These are phyloP conservation scores for Conchocele bisecta DNA, from an alignment of 2,888 invertebrate genomes.

Conservation along the genomic window DNA sequence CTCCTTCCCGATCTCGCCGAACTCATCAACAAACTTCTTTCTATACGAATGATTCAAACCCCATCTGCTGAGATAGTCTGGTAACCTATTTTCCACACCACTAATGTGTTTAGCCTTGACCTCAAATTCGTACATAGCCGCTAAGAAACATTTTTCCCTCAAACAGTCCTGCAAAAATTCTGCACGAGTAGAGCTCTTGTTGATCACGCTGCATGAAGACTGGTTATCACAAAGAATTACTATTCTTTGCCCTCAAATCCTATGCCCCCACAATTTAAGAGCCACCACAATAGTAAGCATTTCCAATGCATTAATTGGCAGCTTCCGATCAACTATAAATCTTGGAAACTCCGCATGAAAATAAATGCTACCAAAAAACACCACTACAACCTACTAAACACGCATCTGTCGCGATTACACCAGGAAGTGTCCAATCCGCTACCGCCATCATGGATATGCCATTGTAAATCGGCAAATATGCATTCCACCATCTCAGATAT, in stretches of 20 bases:
- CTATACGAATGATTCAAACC: background rate
- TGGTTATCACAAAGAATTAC: conserved; percentile 9
- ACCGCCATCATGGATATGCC: conserved; percentile 6
- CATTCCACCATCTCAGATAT: conserved; percentile 16
- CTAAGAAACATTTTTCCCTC: conserved; percentile 15
- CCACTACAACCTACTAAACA: conserved; percentile 22
- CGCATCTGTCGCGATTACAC: conserved; percentile 2
- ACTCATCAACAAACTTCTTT: background rate
- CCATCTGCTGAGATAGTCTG: conserved; percentile 1
- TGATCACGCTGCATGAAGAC: background rate
- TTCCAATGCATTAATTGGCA: conserved; percentile 18
- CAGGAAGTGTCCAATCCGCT: conserved; percentile 8
- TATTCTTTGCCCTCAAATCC: background rate
- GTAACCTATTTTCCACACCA: background rate
- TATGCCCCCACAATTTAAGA: conserved; percentile 11
- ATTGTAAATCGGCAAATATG: conserved; percentile 11
- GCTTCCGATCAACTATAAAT: background rate
- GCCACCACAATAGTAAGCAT: conserved; percentile 16
- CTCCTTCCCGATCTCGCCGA: too few species aligned
- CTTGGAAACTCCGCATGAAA: conserved; percentile 19
- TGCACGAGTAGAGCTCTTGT: conserved; percentile 3
- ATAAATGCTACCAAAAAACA: background rate
- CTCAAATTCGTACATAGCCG: conserved; percentile 15
- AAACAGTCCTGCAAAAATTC: conserved; percentile 16
- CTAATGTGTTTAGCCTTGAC: conserved; percentile 1